phyloP scores from a whole-genome alignment of 1,140 invertebrate species.

The Tyrophagus putrescentiae region DNA sequence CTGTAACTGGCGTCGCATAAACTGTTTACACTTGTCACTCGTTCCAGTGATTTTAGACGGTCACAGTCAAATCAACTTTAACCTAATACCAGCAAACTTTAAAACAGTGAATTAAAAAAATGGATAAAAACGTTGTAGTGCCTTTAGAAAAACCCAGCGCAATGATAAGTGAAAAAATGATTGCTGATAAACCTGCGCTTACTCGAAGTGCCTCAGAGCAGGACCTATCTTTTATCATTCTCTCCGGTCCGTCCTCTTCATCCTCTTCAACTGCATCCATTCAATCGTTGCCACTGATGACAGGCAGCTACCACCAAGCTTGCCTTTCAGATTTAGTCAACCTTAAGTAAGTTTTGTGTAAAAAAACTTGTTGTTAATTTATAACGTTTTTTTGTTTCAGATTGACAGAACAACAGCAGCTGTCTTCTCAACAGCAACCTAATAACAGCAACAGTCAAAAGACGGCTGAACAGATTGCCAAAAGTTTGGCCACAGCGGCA shows the following conservation, averaged over 20 bases:
- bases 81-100: too few species aligned
- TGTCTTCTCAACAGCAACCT: not conserved
- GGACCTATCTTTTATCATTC: not conserved
- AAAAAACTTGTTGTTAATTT: not conserved
- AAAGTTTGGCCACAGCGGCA: not conserved
- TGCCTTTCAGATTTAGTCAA: not conserved
- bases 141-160: too few species aligned
- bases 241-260: not conserved
- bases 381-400: not conserved
- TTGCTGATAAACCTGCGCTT: too few species aligned
- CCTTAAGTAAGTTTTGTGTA: not conserved
- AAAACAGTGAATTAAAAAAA: too few species aligned
- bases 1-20: too few species aligned
- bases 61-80: too few species aligned
- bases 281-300: not conserved
- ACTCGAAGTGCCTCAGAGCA: not conserved
- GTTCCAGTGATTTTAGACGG: too few species aligned
- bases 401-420: too few species aligned
- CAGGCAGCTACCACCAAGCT: constrained; percentile 1
- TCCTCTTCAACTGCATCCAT: not conserved
- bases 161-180: too few species aligned
- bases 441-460: constrained; percentile 3
- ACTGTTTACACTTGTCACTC: too few species aligned
- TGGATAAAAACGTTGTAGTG: too few species aligned
- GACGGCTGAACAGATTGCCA: not conserved